phyloP scores from a whole-genome alignment of 2,113 vertebrate genomes.

The Rhinoderma darwinii region DNA sequence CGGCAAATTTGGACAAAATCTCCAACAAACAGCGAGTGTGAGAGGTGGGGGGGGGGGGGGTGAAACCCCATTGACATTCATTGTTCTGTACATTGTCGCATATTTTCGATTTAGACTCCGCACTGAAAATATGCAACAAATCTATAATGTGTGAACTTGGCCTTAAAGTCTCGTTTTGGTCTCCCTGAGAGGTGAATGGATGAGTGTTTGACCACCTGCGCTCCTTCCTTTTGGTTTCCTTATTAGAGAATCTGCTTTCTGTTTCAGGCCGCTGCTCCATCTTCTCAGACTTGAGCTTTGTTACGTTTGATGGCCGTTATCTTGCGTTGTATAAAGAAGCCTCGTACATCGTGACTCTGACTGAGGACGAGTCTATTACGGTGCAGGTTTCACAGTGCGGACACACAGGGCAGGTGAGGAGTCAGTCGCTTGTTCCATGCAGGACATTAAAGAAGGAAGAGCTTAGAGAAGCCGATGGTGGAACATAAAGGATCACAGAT shows the following conservation, averaged over 20 bases:
- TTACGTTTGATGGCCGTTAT: constrained; percentile 90
- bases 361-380: constrained; percentile 82
- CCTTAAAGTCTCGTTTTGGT: too few relatives aligned
- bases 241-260: neutral
- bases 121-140: too few relatives aligned
- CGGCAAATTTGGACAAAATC: too few relatives aligned
- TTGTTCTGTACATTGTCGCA: too few relatives aligned
- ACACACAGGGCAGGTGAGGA: constrained; percentile 74
- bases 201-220: too few relatives aligned
- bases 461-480: too few relatives aligned
- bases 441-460: too few relatives aligned
- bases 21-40: too few relatives aligned
- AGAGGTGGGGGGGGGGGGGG: too few relatives aligned
- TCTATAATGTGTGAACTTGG: neutral
- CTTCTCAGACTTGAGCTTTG: constrained; percentile 91
- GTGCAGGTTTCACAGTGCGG: constrained; percentile 86
- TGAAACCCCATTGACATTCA: too few relatives aligned
- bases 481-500: neutral
- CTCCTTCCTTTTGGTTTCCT: neutral
- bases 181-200: too few relatives aligned
- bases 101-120: too few relatives aligned
- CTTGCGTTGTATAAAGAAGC: constrained; percentile 89
- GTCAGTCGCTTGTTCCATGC: neutral
- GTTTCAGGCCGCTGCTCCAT: constrained; percentile 89
- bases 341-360: constrained; percentile 83